These are phyloP conservation scores for Drosophila austrosaltans DNA, from an alignment of 2,888 invertebrate genomes.

Conservation along the genomic window DNA sequence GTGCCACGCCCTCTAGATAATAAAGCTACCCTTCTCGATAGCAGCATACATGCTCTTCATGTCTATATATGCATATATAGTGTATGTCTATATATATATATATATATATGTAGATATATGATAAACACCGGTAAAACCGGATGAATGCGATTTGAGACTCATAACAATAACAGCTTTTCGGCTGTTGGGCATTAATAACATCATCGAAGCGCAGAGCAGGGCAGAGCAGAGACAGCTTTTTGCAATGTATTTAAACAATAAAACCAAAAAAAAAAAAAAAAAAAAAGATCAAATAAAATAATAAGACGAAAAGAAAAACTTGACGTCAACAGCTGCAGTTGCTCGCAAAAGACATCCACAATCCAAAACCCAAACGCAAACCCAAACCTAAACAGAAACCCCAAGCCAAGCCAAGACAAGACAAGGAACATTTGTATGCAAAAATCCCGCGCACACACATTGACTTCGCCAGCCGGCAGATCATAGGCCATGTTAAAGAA, in stretches of 20 bases:
- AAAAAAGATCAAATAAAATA: neutral
- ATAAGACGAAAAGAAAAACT: conserved; percentile 37
- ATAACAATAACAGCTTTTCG: conserved; percentile 64
- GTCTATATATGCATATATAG: conserved; percentile 4
- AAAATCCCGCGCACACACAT: conserved; percentile 26
- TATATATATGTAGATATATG: conserved; percentile 34
- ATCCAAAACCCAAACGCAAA: conserved; percentile 15
- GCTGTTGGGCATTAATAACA: conserved; percentile 57
- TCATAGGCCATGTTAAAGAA: conserved; percentile 23
- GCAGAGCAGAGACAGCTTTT: conserved; percentile 22
- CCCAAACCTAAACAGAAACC: conserved; percentile 7
- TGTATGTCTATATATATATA: conserved; percentile 31
- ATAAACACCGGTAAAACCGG: conserved; percentile 64
- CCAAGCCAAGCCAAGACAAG: neutral
- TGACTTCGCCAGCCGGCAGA: conserved; percentile 19
- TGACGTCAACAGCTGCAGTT: conserved; percentile 45
- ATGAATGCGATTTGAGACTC: conserved; percentile 60
- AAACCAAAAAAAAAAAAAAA: neutral
- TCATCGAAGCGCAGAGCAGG: conserved; percentile 52
- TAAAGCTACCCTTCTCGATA: conserved; percentile 9
- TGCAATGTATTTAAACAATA: neutral
- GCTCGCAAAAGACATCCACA: conserved; percentile 15
- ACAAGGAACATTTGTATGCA: conserved; percentile 24
- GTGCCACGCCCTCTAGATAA: conserved; percentile 26
- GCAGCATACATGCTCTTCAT: neutral